Evolutionary conservation across 2,797 vertebrate species (phyloP), one percentile per base, ranked within the genome.

Genomic region (Gymnoscopelus braueri): DNA sequence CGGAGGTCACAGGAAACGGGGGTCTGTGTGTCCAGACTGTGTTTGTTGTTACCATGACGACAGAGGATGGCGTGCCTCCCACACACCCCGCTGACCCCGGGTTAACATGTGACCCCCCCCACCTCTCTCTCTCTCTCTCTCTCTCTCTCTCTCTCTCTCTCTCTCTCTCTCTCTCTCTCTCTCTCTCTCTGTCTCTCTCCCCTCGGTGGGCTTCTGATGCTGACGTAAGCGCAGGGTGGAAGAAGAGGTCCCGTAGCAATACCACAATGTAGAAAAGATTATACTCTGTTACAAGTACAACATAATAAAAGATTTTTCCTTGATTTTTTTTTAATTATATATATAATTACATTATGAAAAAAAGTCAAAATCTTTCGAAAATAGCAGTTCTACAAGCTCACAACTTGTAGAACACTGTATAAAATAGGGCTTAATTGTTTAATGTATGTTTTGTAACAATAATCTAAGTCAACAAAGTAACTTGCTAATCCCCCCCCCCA

Each of bases 31-130:
- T 56, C 44, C 52, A 62, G 56, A 75, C 74, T 84, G 70, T 73
- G 71, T 81, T 70, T 73, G 70, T 81, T 70, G 79, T 83, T 82
- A 60, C 82, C 77, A 78, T 64, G 39, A 83, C 10, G 57, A 82
- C 69, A 39, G 54, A 63, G 13, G 55, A 26, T 1, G 1, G 44
- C 48, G 15, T 24, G 62, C 57, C 72, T 56, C 52, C 52, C 11
- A 52, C 15, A 55, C 50, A 49, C 15, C 58, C 50, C 57, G 65
- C 8, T 23, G 52, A 84, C 72, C 77, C 23, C 11, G 15, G 44
- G 65, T 59, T 64, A 88, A 79, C 68, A 29, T 4, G 3, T 23
- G 50, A 71, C 55, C 60, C 56, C 56, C 64, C 67, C 57, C 12
- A 29, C 70, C 69, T 62, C 19, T 7, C n/a, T 79, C 6, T 63